Conservation (phyloP, 2,797 vertebrate species). For the Sebastes oblongus region DNA sequence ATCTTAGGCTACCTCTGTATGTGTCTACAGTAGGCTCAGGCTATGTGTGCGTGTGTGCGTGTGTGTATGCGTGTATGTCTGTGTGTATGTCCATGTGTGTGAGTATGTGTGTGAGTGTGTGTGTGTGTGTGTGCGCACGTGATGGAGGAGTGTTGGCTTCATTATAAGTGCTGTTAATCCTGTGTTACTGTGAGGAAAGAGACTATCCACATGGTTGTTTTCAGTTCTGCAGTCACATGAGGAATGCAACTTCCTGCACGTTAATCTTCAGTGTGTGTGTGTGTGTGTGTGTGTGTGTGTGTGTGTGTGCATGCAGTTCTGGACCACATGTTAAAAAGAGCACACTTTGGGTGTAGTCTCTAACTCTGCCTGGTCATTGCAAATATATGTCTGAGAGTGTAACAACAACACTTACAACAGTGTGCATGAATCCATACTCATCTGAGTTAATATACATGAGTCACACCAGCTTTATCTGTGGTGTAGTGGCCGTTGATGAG, state of each 20-base stretch:
- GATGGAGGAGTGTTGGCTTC: not conserved
- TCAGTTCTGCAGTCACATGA: conserved; percentile 38
- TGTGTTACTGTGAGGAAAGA: not conserved
- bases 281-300: not conserved
- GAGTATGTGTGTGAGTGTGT: no score
- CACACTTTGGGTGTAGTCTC: not conserved
- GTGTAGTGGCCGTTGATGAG: no score
- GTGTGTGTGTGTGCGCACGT: not conserved
- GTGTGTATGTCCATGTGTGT: accelerated
- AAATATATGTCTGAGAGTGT: not conserved
- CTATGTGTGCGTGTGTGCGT: not conserved
- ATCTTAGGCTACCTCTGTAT: not conserved
- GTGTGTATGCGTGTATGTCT: no score
- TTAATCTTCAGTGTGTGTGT: not conserved
- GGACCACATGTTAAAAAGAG: not conserved
- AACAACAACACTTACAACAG: not conserved
- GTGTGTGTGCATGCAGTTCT: not conserved
- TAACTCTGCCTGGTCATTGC: not conserved
- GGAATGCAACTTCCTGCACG: not conserved
- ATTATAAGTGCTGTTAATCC: not conserved
- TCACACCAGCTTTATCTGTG: no score
- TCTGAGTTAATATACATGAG: no score
- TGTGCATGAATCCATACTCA: not conserved
- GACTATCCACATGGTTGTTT: conserved; percentile 5
- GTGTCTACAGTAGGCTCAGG: not conserved